These are phyloP conservation scores for Agrotis exclamationis DNA, from an alignment of 2,888 invertebrate genomes.

Conservation along the genomic window DNA sequence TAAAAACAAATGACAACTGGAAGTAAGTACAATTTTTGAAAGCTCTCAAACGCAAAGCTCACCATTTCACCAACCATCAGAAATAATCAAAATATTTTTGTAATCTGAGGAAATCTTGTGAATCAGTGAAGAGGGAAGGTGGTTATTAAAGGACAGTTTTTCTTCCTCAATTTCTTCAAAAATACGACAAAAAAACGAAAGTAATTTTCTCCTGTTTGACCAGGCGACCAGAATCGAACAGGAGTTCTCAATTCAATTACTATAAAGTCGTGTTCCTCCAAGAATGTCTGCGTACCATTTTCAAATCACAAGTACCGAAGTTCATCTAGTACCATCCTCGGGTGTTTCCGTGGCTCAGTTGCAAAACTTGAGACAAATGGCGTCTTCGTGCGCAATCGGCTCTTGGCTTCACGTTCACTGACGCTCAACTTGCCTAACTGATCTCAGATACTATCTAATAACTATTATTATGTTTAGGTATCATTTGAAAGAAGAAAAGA, in stretches of 20 bases:
- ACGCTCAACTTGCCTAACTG: constrained; percentile 58
- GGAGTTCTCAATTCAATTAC: constrained; percentile 25
- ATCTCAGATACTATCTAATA: constrained; percentile 56
- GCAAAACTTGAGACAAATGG: constrained; percentile 59
- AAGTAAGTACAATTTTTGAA: too few relatives aligned
- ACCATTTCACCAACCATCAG: too few relatives aligned
- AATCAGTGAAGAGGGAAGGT: neutral
- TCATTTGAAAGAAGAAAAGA: too few relatives aligned
- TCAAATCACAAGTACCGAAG: constrained; percentile 22
- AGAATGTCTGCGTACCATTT: constrained; percentile 20
- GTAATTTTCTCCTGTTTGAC: neutral
- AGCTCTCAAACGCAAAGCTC: neutral
- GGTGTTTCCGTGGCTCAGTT: constrained; percentile 49
- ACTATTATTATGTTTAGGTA: constrained; percentile 50
- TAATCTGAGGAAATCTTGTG: neutral
- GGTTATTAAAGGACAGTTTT: too few relatives aligned
- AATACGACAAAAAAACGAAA: neutral
- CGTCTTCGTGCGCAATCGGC: constrained; percentile 56
- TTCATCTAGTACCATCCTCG: constrained; percentile 40
- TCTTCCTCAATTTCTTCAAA: neutral
- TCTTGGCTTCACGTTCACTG: constrained; percentile 55
- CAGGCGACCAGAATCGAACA: constrained; percentile 14
- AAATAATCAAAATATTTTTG: neutral
- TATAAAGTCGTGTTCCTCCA: neutral
- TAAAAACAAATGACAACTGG: neutral